Evolutionary conservation across 2,113 vertebrate species (phyloP).

Genomic region (Hiodon alosoides): DNA sequence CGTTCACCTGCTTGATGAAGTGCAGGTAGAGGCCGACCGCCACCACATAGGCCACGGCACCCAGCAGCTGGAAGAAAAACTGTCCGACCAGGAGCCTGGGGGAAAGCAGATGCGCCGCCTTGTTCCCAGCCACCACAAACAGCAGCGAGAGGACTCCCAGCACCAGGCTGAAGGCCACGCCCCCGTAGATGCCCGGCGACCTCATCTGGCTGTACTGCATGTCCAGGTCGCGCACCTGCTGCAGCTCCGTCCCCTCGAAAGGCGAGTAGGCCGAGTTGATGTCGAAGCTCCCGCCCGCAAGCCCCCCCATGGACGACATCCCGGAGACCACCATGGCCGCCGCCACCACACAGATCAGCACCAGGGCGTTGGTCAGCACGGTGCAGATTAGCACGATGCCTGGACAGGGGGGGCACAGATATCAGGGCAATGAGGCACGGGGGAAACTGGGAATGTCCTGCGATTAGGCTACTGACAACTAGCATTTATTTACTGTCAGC

Average conservation of each 20-base stretch:
- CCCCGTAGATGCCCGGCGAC: slow-evolving; percentile 74
- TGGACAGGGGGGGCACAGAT: slow-evolving; percentile 35
- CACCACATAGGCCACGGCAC: slow-evolving; percentile 51
- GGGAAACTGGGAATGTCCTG: no score
- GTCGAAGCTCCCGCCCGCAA: slow-evolving; percentile 55
- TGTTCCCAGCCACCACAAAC: slow-evolving; percentile 68
- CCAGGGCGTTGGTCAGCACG: slow-evolving; percentile 63
- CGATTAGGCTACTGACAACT: no score
- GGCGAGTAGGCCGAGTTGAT: slow-evolving; percentile 63
- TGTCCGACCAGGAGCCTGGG: slow-evolving; percentile 56
- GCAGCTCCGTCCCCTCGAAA: slow-evolving; percentile 76
- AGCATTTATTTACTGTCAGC: no score
- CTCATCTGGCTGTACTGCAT: slow-evolving; percentile 81
- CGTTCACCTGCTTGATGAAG: slow-evolving; percentile 69
- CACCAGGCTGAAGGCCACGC: slow-evolving; percentile 66
- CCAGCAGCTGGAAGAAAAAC: slow-evolving; percentile 65
- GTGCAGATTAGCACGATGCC: slow-evolving; percentile 71
- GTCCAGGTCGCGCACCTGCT: slow-evolving; percentile 70
- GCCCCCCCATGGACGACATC: slow-evolving; percentile 56
- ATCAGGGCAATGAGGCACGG: background rate
- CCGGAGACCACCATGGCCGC: slow-evolving; percentile 67
- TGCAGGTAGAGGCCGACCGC: slow-evolving; percentile 78
- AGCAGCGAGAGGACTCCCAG: slow-evolving; percentile 63
- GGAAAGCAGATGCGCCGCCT: slow-evolving; percentile 62
- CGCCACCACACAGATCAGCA: slow-evolving; percentile 69